Evolutionary conservation across 2,113 vertebrate genomes (phyloP).

Genomic region (Oenanthe oenanthe): DNA sequence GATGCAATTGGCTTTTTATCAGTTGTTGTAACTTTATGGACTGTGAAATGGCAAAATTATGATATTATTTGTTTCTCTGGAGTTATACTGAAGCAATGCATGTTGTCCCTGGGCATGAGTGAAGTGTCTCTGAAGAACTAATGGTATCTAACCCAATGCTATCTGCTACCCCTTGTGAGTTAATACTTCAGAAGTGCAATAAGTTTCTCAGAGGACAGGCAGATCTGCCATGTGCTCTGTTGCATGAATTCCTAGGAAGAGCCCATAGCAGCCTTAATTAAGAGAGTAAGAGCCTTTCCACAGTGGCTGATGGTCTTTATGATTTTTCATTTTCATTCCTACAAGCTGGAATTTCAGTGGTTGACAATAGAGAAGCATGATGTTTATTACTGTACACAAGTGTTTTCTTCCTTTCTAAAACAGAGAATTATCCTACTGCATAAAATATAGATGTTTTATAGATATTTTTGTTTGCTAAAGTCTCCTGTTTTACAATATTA

Average conservation of each 20-base stretch:
- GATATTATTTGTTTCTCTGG: background rate
- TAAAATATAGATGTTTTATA: background rate
- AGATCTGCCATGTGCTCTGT: background rate
- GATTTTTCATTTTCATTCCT: background rate
- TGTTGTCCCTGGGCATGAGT: background rate
- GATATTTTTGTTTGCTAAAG: background rate
- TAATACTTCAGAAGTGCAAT: background rate
- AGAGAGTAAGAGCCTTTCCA: background rate
- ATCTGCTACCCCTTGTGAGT: background rate
- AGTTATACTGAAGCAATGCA: rapidly evolving
- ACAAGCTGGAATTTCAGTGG: background rate
- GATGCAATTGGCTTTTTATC: background rate
- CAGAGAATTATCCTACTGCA: background rate
- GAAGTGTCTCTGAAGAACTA: background rate
- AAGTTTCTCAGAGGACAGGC: background rate
- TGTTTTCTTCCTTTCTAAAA: background rate
- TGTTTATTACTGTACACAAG: background rate
- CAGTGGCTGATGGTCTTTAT: background rate
- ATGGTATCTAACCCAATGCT: background rate
- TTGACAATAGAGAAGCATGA: background rate
- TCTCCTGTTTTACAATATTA: background rate
- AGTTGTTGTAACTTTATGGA: background rate
- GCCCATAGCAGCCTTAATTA: background rate
- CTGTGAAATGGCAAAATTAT: background rate
- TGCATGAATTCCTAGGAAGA: background rate